Base-by-base conservation (phyloP, 2,888 invertebrate species). In the Diaprepes abbreviatus region DNA sequence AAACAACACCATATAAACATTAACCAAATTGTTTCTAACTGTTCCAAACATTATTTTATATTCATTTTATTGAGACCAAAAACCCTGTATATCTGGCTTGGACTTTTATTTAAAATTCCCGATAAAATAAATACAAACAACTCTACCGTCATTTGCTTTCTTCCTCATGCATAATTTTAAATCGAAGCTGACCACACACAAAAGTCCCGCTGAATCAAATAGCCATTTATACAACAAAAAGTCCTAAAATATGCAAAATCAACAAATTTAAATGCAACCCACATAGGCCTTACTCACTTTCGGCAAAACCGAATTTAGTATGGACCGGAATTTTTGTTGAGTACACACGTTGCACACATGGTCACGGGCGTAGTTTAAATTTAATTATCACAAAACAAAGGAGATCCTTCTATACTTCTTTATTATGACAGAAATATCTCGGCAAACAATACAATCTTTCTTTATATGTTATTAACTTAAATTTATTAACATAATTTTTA, bases 231-330 rank as follows among this genome's bases (percentile, higher is more conserved):
- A 70, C 54, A 70, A 70, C 70, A 65, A 70, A 70, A 70, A 70
- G 65, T 65, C 60, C 65, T 45, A 54, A 65, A 63, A 57, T 70
- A 70, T 70, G 70, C 70, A 70, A 70, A 70, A 70, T 70, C 60
- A 45, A 54, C 70, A 55, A 65, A 70, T 70, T 70, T 70, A 70
- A 60, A 70, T 70, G 65, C 70, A 54, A 19, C 48, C 69, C 62
- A 24, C 62, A 62, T 55, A 55, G 45, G 67, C 67, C 55, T 45
- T 54, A 45, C 60, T 67, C 62, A 60, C 62, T 60, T 60, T 55
- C 17, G 62, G 43, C 62, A 38, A 60, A 60, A 45, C 54, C 43
- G 60, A 66, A 60, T 66, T 66, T 38, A 14, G 58, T 19, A 58
- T 48, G 35, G 48, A 24, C 64, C 40, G 38, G 21, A 28, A 65